Conservation (phyloP, 2,113 vertebrate species). For the Aptenodytes forsteri region DNA sequence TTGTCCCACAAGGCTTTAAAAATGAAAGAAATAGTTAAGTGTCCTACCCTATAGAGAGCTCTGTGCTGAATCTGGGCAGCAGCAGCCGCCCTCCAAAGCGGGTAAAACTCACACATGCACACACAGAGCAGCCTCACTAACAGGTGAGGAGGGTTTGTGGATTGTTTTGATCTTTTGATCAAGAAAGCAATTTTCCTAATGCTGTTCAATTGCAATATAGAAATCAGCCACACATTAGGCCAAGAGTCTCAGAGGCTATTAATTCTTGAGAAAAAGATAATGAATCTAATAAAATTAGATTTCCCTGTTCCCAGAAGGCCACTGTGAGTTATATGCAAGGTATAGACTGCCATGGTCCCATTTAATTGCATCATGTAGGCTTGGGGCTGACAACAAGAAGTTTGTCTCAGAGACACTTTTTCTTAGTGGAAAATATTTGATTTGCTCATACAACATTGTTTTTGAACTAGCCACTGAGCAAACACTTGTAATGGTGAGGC, state of each 20-base stretch:
- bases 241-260: background rate
- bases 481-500: background rate
- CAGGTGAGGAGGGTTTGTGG: background rate
- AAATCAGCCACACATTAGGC: background rate
- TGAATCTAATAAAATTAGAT: background rate
- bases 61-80: background rate
- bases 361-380: background rate
- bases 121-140: background rate
- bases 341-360: background rate
- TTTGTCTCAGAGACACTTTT: background rate
- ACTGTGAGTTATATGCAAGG: background rate
- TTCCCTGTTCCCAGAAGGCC: background rate
- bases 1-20: background rate
- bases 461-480: background rate
- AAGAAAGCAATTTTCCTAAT: background rate
- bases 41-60: background rate
- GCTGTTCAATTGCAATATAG: background rate
- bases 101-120: background rate
- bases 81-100: background rate
- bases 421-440: background rate
- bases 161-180: background rate
- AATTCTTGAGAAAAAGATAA: conserved; percentile 4
- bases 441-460: background rate
- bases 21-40: background rate
- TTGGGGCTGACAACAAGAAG: background rate